These are phyloP conservation scores for Bos taurus DNA, from an alignment of 2,113 vertebrate species.

Conservation along the genomic window ARS-UCD2.0 NC_037337.1:84237001-84237500, in stretches of 20 bases:
- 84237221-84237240: neutral
- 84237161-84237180: neutral
- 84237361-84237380: neutral
- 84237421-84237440: neutral
- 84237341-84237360: neutral
- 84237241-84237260: neutral
- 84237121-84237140: rapidly evolving
- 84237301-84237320: neutral
- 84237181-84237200: neutral
- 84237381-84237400: neutral
- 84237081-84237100: neutral
- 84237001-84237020: neutral
- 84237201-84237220: neutral
- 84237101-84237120: neutral
- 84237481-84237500: neutral
- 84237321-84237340: neutral
- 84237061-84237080: neutral
- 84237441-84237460: neutral
- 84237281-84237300: neutral
- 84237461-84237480: neutral
- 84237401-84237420: neutral
- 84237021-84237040: neutral
- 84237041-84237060: neutral
- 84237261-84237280: neutral
- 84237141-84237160: neutral